phyloP scores from a whole-genome alignment of 2,113 vertebrate species.

The Emydocephalus ijimae region DNA sequence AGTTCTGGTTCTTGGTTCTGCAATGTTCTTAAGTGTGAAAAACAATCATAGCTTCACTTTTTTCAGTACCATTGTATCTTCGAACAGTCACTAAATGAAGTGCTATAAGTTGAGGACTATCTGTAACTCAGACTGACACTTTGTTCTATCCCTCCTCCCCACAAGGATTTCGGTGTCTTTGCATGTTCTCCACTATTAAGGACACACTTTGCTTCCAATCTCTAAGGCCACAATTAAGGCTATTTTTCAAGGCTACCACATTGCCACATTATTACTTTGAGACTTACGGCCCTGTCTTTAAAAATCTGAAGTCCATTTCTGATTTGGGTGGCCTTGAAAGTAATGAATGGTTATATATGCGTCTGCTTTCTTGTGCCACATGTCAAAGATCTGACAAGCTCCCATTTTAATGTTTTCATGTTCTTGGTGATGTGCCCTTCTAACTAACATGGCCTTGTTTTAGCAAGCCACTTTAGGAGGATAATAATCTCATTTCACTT shows the following conservation, averaged over 20 bases:
- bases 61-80: too few species aligned
- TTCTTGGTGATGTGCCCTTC: constrained; percentile 37
- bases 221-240: not conserved
- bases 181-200: not conserved
- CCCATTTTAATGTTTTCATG: constrained; percentile 41
- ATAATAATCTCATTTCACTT: constrained; percentile 33
- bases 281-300: constrained; percentile 28
- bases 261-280: not conserved
- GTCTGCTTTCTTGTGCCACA: constrained; percentile 40
- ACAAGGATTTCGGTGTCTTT: not conserved
- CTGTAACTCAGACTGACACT: not conserved
- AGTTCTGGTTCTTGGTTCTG: not conserved
- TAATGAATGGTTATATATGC: constrained; percentile 41
- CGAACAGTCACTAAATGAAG: too few species aligned
- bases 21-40: too few species aligned
- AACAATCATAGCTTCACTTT: too few species aligned
- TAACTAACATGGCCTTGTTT: constrained; percentile 38
- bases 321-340: constrained; percentile 22
- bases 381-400: constrained; percentile 30
- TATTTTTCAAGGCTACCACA: not conserved
- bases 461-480: constrained; percentile 49
- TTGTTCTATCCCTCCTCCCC: not conserved
- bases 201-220: not conserved
- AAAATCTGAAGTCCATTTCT: constrained; percentile 42
- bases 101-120: too few species aligned